These are phyloP conservation scores for Elanus axillaris DNA, from an alignment of 2,113 vertebrate genomes.

Conservation along the genomic window DNA sequence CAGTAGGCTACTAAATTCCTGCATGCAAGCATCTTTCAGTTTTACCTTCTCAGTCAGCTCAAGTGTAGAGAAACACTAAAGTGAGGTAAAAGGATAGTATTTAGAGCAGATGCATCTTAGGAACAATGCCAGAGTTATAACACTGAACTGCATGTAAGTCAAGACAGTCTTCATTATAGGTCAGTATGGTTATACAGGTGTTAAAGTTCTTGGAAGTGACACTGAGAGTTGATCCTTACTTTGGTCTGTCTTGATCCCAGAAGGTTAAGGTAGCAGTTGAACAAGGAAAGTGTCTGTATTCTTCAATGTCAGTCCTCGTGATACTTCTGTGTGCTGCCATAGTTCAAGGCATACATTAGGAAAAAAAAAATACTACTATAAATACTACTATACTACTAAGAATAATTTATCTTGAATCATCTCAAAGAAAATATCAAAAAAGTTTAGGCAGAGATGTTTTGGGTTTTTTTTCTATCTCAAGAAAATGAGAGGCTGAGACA, in stretches of 20 bases:
- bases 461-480: not conserved
- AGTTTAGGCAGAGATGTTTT: not conserved
- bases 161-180: not conserved
- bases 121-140: not conserved
- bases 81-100: not conserved
- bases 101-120: not conserved
- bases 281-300: not conserved
- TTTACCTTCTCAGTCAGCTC: not conserved
- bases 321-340: not conserved
- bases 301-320: not conserved
- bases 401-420: not conserved
- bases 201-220: not conserved
- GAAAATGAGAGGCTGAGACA: not conserved
- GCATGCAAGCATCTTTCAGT: not conserved
- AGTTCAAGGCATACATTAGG: not conserved
- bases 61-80: not conserved
- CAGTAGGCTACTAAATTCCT: not conserved
- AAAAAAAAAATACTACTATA: not conserved
- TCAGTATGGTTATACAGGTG: not conserved
- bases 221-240: not conserved
- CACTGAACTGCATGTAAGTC: not conserved
- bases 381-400: not conserved
- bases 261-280: not conserved
- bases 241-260: not conserved
- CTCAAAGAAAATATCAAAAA: not conserved